These are phyloP conservation scores for Oxygymnocypris stewartii DNA, from an alignment of 2,113 vertebrate genomes.

Conservation along the genomic window DNA sequence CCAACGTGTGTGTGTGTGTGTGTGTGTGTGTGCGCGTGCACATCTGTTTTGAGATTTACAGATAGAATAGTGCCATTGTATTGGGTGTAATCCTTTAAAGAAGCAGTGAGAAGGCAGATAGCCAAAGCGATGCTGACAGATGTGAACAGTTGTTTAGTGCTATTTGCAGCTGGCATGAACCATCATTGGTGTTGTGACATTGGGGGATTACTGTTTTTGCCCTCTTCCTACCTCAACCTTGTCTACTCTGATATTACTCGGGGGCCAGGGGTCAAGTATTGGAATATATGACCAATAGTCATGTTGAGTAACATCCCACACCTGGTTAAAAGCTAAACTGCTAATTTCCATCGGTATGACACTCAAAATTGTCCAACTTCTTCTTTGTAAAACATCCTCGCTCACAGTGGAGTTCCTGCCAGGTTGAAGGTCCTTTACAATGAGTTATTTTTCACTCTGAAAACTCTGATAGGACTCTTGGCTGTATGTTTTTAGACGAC, in stretches of 20 bases:
- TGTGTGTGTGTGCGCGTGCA: conserved; percentile 30
- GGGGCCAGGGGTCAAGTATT: conserved; percentile 67
- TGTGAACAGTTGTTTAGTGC: conserved; percentile 73
- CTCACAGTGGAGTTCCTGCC: background rate
- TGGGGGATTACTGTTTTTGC: conserved; percentile 64
- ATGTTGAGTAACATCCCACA: conserved; percentile 63
- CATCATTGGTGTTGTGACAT: conserved; percentile 68
- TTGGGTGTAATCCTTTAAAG: conserved; percentile 57
- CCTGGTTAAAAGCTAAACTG: conserved; percentile 55
- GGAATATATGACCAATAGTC: conserved; percentile 61
- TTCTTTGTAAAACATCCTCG: conserved; percentile 44
- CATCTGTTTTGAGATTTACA: conserved; percentile 37
- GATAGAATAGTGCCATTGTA: conserved; percentile 64
- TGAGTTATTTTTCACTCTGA: conserved; percentile 55
- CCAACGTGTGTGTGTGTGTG: conserved; percentile 14
- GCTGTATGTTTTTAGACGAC: conserved; percentile 67
- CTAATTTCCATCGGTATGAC: conserved; percentile 26
- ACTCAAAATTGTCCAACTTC: conserved; percentile 34
- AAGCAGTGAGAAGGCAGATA: conserved; percentile 57
- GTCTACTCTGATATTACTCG: conserved; percentile 64
- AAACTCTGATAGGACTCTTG: conserved; percentile 61
- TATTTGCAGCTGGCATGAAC: conserved; percentile 70
- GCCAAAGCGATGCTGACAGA: conserved; percentile 67
- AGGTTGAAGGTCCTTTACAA: conserved; percentile 34
- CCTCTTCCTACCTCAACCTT: conserved; percentile 58